Evolutionary conservation across 2,113 vertebrate species (phyloP).

Genomic region (Amblyopsis rosae): DNA sequence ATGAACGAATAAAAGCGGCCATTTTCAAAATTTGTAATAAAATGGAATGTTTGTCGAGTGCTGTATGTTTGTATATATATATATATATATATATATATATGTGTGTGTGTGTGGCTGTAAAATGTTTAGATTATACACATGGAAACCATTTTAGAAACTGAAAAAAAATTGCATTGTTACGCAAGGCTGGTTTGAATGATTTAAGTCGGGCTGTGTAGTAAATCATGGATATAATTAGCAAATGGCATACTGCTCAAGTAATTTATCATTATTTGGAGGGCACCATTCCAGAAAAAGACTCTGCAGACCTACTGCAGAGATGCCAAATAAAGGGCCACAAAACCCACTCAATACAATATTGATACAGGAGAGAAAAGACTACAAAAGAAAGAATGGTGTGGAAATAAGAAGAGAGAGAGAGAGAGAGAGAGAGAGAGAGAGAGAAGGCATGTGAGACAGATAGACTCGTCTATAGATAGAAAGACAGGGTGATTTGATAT

Average conservation of each 20-base stretch:
- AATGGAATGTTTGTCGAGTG: slow-evolving; percentile 83
- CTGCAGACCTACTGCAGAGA: slow-evolving; percentile 96
- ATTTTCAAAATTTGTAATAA: slow-evolving; percentile 37
- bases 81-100: slow-evolving; percentile 66
- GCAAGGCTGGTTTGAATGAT: slow-evolving; percentile 99
- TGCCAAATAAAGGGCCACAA: slow-evolving; percentile 97
- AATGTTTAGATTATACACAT: slow-evolving; percentile 99
- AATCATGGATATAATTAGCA: slow-evolving; percentile 99
- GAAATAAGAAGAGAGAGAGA: slow-evolving; percentile 41
- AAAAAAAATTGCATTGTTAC: slow-evolving; percentile 96
- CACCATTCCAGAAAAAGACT: slow-evolving; percentile 99
- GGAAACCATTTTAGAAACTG: slow-evolving; percentile 98
- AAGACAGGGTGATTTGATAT: slow-evolving; percentile 62
- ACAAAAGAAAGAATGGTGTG: slow-evolving; percentile 64
- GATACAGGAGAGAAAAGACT: slow-evolving; percentile 76
- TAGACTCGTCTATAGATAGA: slow-evolving; percentile 55
- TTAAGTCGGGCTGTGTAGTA: slow-evolving; percentile 99
- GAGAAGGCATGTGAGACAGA: slow-evolving; percentile 49
- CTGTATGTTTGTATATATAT: slow-evolving; percentile 63
- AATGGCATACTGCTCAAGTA: slow-evolving; percentile 99
- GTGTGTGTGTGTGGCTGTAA: slow-evolving; percentile 81
- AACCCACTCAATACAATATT: slow-evolving; percentile 96
- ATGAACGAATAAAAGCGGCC: background rate
- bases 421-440: slow-evolving; percentile 28
- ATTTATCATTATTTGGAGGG: slow-evolving; percentile 99